A percentile compares a stretch with the other conserved stretches of the same genome.
phyloP scores from a whole-genome alignment of 2,888 invertebrate species.

The Epistrophe eligans region DNA sequence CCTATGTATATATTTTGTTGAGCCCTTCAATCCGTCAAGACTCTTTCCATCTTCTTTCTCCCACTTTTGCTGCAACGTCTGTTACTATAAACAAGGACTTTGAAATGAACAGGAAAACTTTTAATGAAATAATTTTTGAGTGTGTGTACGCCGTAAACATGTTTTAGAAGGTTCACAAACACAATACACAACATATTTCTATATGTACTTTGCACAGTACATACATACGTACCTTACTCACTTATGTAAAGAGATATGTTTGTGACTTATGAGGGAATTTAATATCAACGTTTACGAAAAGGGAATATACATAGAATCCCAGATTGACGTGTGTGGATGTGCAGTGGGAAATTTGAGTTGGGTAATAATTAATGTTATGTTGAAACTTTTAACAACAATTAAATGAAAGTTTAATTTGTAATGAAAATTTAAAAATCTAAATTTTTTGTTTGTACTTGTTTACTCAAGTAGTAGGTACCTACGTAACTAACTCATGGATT shows the following conservation, averaged over 20 bases:
- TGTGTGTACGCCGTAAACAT: constrained; percentile 24
- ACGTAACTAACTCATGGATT: too few species aligned
- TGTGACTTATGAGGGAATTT: constrained; percentile 6
- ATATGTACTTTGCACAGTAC: too few species aligned
- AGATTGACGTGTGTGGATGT: constrained; percentile 1
- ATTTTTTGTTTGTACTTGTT: not conserved
- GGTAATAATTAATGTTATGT: constrained; percentile 13
- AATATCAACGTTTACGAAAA: constrained; percentile 1
- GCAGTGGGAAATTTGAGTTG: not conserved
- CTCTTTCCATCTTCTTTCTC: not conserved
- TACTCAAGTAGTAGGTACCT: too few species aligned
- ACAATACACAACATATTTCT: constrained; percentile 4
- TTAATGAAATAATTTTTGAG: constrained; percentile 65
- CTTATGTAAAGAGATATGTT: not conserved
- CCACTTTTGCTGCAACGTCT: not conserved
- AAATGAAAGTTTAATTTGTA: not conserved
- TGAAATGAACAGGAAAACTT: constrained; percentile 63
- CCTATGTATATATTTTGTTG: not conserved
- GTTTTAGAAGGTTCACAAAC: not conserved
- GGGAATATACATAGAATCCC: not conserved
- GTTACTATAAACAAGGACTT: constrained; percentile 30
- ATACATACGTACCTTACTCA: too few species aligned
- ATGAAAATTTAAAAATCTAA: not conserved
- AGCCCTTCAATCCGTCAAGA: constrained; percentile 13
- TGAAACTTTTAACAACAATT: constrained; percentile 9